These are phyloP conservation scores for Rugalucina vietnamica DNA, from an alignment of 2,888 invertebrate species.

Conservation along the genomic window DNA sequence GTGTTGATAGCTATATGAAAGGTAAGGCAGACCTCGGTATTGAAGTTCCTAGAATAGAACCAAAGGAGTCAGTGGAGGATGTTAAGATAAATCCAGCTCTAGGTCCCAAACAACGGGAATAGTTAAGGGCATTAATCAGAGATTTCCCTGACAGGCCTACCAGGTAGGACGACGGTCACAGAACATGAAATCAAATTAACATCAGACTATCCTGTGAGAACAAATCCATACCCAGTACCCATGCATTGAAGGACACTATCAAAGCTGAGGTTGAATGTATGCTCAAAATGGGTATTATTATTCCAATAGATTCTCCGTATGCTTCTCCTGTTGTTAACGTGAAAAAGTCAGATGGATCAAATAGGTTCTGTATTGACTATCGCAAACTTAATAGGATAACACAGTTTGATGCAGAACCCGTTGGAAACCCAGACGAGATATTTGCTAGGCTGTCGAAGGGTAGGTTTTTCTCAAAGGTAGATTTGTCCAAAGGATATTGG, in stretches of 20 bases:
- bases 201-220: conserved; percentile 26
- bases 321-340: conserved; percentile 54
- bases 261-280: conserved; percentile 39
- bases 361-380: conserved; percentile 54
- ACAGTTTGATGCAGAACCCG: conserved; percentile 58
- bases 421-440: conserved; percentile 51
- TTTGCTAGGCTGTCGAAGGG: conserved; percentile 29
- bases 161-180: conserved; percentile 25
- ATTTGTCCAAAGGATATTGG: conserved; percentile 59
- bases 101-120: not conserved
- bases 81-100: not conserved
- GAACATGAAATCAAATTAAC: conserved; percentile 34
- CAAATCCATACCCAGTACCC: conserved; percentile 40
- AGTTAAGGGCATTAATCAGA: not conserved
- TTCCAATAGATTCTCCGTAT: conserved; percentile 48
- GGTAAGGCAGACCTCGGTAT: not conserved
- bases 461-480: conserved; percentile 48
- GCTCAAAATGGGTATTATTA: conserved; percentile 55
- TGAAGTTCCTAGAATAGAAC: not conserved
- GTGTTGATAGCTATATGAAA: not conserved
- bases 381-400: conserved; percentile 55
- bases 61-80: not conserved
- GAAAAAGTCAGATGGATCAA: conserved; percentile 54
- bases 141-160: conserved; percentile 31
- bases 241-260: conserved; percentile 20